Evolutionary conservation across 2,113 vertebrate species (phyloP), one percentile per base, ranked within the genome.

Genomic region (Cololabis saira): DNA sequence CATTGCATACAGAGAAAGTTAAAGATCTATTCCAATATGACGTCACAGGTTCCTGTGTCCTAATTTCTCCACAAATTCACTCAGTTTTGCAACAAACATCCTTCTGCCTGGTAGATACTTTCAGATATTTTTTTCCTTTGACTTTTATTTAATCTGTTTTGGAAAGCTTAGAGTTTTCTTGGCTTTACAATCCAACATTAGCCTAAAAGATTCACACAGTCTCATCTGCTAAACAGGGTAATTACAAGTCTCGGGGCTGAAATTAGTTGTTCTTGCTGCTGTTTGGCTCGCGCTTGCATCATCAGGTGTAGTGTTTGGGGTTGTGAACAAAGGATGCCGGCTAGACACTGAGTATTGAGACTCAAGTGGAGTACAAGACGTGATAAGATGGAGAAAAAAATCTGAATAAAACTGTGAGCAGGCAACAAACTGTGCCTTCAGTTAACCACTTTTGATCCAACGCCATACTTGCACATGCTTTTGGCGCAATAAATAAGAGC

Each of bases 241-340:
- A 76, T 74, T 52, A 57, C 61, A 58, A 56, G 19, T 81, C 62
- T 62, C 12, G 1, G 19, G 51, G 50, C 51, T 70, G 59, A 47
- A 62, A 52, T 17, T 37, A 78, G 51, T 61, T 30, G 57, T 64
- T 73, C 77, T 82, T 83, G 78, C 81, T 55, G 52, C 63, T 12
- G 14, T 70, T 79, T 68, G 81, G 56, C 74, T 44, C 2, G 2
- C 1, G 42, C 71, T 89, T 87, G 77, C 83, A 87, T 87, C 85
- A 89, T 77, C 54, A 67, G 47, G 13, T 74, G 78, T 7, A 66
- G 66, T 61, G 57, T 71, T 69, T 49, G 21, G 45, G 18, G 52
- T 42, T 71, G 74, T 51, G 71, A 60, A 61, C 37, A 21, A 41
- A 59, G 41, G 58, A 49, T 37, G 63, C 44, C 55, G 22, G 44